Base-by-base conservation (phyloP, 92 coral and sea anemone species). In the Porites lobata region DNA sequence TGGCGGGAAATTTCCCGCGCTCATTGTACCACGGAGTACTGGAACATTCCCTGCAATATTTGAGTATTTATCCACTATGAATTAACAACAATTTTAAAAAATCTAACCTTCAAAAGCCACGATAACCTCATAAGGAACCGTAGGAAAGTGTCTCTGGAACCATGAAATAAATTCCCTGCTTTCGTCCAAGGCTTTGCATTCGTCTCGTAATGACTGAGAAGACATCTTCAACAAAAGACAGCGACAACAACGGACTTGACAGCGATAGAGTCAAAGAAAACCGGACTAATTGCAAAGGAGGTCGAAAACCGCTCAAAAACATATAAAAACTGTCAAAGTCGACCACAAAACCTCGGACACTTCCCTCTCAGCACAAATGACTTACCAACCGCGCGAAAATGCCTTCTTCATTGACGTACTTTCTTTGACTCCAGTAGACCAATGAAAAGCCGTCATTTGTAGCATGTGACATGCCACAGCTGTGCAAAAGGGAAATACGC, bases 131-230 rank as follows among this genome's bases (percentile, higher is more conserved):
- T 50, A 26, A 8, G 51, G 75, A 32, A 24, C 47, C 15, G 50
- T 69, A 26, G 50, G 75, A 69, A 69, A 69, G 50, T 29, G 38
- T 21, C 2, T 69, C 2, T 43, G 51, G 43, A 69, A 32, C 75
- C 75, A 69, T 69, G 52, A 26, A 21, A 32, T 69, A 69, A 69
- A 69, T 4, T 69, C 51, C 13, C 50, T 69, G 64, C 78, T 75
- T 75, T 75, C 78, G 20, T 52, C 64, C 38, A 75, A 53, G 29
- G 15, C 78, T 51, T 26, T 75, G 77, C 77, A 72, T 51, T 75
- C 78, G 2, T 75, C 63, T 52, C 59, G 52, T 53, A 75, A 52
- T n/a, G 63, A 75, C 78, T 19, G 64, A 53, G 43, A 52, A 52
- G 78, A 52, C 78, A 52, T 75, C 24, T 75, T 75, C 22, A 58